Conservation (phyloP, 2,113 vertebrate species). For the Xenopus laevis region DNA sequence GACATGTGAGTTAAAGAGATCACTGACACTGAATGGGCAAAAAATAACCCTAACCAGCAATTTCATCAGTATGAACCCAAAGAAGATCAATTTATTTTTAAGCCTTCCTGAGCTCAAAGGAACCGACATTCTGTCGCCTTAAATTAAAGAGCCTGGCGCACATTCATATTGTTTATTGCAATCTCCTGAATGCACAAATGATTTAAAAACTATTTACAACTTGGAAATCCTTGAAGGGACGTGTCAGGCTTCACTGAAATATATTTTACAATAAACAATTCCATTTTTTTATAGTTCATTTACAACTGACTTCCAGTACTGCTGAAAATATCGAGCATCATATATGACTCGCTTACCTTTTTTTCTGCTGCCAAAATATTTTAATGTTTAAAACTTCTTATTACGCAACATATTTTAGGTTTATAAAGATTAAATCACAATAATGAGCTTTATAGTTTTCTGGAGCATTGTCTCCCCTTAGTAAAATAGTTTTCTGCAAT, state of each 20-base stretch:
- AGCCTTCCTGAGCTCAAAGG: constrained; percentile 7
- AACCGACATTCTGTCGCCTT: constrained; percentile 29
- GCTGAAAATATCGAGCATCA: not conserved
- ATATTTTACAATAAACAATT: constrained; percentile 16
- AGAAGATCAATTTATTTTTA: constrained; percentile 21
- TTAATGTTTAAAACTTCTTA: too few relatives aligned
- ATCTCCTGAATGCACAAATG: constrained; percentile 6
- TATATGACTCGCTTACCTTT: too few relatives aligned
- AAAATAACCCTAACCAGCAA: constrained; percentile 14
- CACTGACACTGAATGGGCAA: too few relatives aligned
- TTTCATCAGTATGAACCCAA: constrained; percentile 10
- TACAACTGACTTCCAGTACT: not conserved
- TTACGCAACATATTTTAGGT: too few relatives aligned
- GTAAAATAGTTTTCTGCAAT: too few relatives aligned
- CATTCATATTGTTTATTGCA: constrained; percentile 18
- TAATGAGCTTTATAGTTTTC: too few relatives aligned
- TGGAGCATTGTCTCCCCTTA: too few relatives aligned
- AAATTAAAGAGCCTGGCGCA: constrained; percentile 14
- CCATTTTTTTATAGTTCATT: not conserved
- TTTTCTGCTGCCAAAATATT: too few relatives aligned
- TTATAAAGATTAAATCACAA: too few relatives aligned
- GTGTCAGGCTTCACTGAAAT: not conserved
- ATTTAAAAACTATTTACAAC: constrained; percentile 21
- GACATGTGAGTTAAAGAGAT: too few relatives aligned
- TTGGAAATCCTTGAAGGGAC: constrained; percentile 32